Conservation (phyloP, 2,113 vertebrate genomes). For the Cephalopholis sonnerati region DNA sequence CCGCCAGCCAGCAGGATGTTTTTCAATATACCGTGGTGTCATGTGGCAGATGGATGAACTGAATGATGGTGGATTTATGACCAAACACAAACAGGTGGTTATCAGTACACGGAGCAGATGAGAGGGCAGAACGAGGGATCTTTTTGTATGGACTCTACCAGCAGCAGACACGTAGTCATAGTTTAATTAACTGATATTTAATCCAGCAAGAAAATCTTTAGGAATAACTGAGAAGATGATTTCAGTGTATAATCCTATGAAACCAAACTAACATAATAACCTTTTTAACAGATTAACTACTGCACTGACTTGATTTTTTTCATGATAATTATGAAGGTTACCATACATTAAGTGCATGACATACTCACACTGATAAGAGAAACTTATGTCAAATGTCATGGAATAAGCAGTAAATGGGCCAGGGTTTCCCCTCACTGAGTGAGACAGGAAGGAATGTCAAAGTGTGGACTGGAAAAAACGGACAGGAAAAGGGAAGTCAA, state of each 20-base stretch:
- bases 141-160: neutral
- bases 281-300: neutral
- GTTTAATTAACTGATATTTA: neutral
- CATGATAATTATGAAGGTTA: neutral
- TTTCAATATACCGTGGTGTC: neutral
- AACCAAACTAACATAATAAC: neutral
- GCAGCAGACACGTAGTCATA: neutral
- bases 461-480: conserved; percentile 9
- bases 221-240: neutral
- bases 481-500: conserved; percentile 67
- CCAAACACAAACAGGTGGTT: neutral
- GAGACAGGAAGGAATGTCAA: conserved; percentile 43
- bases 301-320: neutral
- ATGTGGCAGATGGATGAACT: conserved; percentile 2
- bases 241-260: neutral
- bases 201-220: neutral
- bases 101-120: neutral
- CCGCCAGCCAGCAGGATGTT: conserved; percentile 26
- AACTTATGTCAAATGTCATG: neutral
- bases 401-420: no score
- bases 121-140: neutral
- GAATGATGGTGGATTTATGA: conserved; percentile 25
- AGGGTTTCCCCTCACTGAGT: neutral
- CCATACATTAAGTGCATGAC: neutral
- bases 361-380: no score